These are phyloP conservation scores for Hymenochirus boettgeri DNA, from an alignment of 2,113 vertebrate species.

Conservation along the genomic window DNA sequence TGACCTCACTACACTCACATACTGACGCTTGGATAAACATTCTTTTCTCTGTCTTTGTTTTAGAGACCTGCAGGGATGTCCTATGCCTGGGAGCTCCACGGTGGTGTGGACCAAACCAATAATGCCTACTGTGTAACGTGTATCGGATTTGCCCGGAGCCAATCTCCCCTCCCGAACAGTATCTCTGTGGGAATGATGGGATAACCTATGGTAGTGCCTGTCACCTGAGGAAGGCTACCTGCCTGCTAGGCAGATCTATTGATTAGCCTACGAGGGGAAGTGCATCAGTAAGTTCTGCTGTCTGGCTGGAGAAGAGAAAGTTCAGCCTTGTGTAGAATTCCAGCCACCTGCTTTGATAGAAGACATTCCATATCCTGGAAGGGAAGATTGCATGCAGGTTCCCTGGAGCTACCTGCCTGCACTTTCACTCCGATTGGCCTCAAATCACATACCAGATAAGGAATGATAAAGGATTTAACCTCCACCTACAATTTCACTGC, in stretches of 20 bases:
- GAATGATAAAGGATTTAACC: constrained; percentile 11
- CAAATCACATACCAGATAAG: neutral
- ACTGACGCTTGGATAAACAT: too few relatives aligned
- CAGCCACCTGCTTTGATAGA: neutral
- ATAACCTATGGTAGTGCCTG: constrained; percentile 91
- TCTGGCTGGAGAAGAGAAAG: neutral
- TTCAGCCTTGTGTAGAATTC: neutral
- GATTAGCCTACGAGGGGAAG: constrained; percentile 94
- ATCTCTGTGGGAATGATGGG: constrained; percentile 96
- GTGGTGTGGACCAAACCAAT: constrained; percentile 96
- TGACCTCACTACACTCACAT: too few relatives aligned
- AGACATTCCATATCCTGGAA: neutral
- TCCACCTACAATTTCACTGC: neutral
- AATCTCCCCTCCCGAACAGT: constrained; percentile 86
- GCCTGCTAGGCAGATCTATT: constrained; percentile 90
- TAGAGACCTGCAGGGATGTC: constrained; percentile 95
- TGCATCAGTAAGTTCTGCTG: constrained; percentile 88
- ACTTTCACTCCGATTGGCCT: neutral
- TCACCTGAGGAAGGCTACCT: constrained; percentile 93
- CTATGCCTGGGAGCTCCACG: constrained; percentile 86
- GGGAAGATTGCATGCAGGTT: neutral
- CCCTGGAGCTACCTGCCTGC: neutral
- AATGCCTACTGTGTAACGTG: constrained; percentile 97
- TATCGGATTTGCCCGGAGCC: constrained; percentile 91
- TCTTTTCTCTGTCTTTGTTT: constrained; percentile 43